Percentiles rank a stretch among this genome's conserved stretches.
Evolutionary conservation across 1,140 invertebrate genomes (phyloP).

Genomic region (Cylas formicarius): DNA sequence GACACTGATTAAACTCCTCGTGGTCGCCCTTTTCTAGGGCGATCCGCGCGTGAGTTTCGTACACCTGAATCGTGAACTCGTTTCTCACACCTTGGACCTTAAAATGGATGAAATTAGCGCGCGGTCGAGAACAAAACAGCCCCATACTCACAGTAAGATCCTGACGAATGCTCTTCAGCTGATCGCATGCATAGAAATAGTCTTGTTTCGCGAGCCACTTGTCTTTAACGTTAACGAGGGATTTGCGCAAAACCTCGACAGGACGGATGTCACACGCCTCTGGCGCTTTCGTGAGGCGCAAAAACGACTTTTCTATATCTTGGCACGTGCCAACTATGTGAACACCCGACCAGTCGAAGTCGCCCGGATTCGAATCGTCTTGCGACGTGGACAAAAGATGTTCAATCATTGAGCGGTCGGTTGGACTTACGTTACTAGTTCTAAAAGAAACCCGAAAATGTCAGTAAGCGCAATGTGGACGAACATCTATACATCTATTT

Average conservation of each 20-base stretch:
- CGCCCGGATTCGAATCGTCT: slow-evolving; percentile 55
- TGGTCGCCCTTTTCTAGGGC: slow-evolving; percentile 96
- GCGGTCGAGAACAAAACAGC: slow-evolving; percentile 1
- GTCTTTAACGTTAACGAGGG: slow-evolving; percentile 82
- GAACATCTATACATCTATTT: too few relatives aligned
- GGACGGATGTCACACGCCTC: slow-evolving; percentile 86
- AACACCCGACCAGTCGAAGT: slow-evolving; percentile 73
- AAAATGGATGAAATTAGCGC: slow-evolving; percentile 18
- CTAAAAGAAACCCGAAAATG: too few relatives aligned
- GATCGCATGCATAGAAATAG: slow-evolving; percentile 95
- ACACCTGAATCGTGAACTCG: slow-evolving; percentile 90
- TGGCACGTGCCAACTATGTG: slow-evolving; percentile 89
- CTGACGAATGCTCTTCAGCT: slow-evolving; percentile 96
- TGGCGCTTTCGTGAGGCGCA: slow-evolving; percentile 91
- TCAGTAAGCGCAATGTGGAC: too few relatives aligned
- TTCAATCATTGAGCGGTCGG: too few relatives aligned
- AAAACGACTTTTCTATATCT: slow-evolving; percentile 90
- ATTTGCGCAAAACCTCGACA: slow-evolving; percentile 72
- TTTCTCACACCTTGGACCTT: slow-evolving; percentile 92
- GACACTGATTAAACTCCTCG: slow-evolving; percentile 98
- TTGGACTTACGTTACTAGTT: background rate
- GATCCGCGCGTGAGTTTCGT: slow-evolving; percentile 96
- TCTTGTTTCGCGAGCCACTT: slow-evolving; percentile 85
- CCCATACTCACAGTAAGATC: slow-evolving; percentile 81
- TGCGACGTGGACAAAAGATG: slow-evolving; percentile 49